Conservation (phyloP, 92 coral and sea anemone genomes). For the Zoanthus sociatus region DNA sequence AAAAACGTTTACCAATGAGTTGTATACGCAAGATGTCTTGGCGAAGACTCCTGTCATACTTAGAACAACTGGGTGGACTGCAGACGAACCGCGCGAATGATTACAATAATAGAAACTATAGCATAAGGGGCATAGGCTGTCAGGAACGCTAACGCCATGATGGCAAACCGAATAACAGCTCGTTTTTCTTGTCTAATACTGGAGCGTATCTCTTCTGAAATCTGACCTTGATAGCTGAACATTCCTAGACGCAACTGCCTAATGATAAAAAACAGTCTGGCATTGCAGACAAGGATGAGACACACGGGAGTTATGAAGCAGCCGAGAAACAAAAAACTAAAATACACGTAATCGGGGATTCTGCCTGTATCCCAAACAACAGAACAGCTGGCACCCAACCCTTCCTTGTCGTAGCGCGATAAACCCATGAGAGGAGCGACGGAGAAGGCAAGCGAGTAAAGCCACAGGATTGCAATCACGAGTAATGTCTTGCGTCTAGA, state of each 20-base stretch:
- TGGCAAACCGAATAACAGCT: neutral
- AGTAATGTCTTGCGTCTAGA: constrained; percentile 38
- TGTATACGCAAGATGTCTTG: constrained; percentile 51
- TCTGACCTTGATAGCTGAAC: constrained; percentile 21
- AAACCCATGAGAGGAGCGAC: constrained; percentile 65
- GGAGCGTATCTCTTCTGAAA: constrained; percentile 7
- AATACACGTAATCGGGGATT: constrained; percentile 64
- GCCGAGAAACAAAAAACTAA: constrained; percentile 64
- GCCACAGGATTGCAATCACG: constrained; percentile 59
- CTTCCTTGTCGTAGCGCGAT: constrained; percentile 68
- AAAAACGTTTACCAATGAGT: constrained; percentile 56
- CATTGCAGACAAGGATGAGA: constrained; percentile 13
- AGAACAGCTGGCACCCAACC: constrained; percentile 71
- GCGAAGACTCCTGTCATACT: constrained; percentile 65
- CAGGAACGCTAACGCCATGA: constrained; percentile 32
- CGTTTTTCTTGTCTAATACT: constrained; percentile 22
- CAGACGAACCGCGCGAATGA: constrained; percentile 41
- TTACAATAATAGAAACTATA: constrained; percentile 48
- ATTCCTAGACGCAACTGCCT: constrained; percentile 44
- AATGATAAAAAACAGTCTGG: constrained; percentile 3
- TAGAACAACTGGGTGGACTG: constrained; percentile 48
- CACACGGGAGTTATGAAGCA: constrained; percentile 60
- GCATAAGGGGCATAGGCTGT: constrained; percentile 59
- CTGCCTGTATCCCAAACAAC: constrained; percentile 60
- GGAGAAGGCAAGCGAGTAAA: constrained; percentile 57